Evolutionary conservation across 2,888 invertebrate genomes (phyloP).

Genomic region (Lagria hirta): DNA sequence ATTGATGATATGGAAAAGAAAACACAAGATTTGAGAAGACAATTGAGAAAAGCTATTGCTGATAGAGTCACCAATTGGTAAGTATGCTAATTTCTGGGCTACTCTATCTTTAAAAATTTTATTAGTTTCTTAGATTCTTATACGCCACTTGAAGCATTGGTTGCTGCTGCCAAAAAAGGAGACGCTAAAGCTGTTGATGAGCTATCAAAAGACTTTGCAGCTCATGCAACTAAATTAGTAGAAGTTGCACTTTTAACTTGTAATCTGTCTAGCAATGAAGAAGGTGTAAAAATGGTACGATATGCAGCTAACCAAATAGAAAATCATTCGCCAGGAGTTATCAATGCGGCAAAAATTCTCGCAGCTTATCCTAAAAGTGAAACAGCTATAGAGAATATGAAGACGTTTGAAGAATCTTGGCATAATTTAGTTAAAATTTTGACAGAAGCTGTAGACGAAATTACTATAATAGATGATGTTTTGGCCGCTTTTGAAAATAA

Average conservation of each 20-base stretch:
- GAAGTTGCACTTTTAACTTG: slow-evolving; percentile 98
- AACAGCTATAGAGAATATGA: slow-evolving; percentile 96
- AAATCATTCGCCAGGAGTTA: slow-evolving; percentile 93
- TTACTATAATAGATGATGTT: slow-evolving; percentile 98
- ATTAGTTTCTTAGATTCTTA: slow-evolving; percentile 95
- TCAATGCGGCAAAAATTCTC: slow-evolving; percentile 93
- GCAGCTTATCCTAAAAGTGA: slow-evolving; percentile 89
- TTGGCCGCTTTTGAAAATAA: slow-evolving; percentile 98
- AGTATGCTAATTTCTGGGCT: too few relatives aligned
- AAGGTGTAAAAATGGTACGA: slow-evolving; percentile 97
- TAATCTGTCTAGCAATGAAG: slow-evolving; percentile 97
- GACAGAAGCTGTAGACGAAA: slow-evolving; percentile 97
- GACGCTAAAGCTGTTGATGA: slow-evolving; percentile 90
- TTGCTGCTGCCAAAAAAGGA: slow-evolving; percentile 92
- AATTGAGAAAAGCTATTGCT: slow-evolving; percentile 95
- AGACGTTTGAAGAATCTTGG: slow-evolving; percentile 95
- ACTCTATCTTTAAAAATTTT: too few relatives aligned
- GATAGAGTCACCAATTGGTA: slow-evolving; percentile 96
- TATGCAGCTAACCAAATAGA: slow-evolving; percentile 96
- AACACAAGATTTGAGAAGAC: slow-evolving; percentile 89
- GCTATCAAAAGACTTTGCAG: slow-evolving; percentile 89
- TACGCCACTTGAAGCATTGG: slow-evolving; percentile 88
- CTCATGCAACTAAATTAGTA: slow-evolving; percentile 95
- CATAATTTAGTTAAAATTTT: slow-evolving; percentile 89
- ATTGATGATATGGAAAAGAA: slow-evolving; percentile 97